These are phyloP conservation scores for Hecatera dysodea DNA, from an alignment of 2,888 invertebrate genomes.

Conservation along the genomic window DNA sequence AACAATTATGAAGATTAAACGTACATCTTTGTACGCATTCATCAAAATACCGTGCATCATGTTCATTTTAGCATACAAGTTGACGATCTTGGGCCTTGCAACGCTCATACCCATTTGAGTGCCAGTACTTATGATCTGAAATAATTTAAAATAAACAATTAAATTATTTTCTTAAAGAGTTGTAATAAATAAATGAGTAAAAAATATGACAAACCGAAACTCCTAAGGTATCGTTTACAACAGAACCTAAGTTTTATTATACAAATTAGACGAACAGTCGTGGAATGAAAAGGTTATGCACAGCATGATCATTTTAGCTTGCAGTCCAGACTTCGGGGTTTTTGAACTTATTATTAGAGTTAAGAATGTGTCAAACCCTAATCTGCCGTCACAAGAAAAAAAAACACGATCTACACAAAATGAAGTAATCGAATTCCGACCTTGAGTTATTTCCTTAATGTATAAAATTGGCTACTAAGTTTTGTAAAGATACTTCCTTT, in stretches of 20 bases:
- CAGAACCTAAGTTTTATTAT: background rate
- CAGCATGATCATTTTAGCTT: background rate
- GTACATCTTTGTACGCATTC: conserved; percentile 73
- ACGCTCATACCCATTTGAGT: conserved; percentile 80
- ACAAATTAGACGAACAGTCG: background rate
- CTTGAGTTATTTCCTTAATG: no score
- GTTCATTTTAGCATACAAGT: conserved; percentile 71
- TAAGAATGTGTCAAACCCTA: no score
- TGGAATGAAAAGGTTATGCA: background rate
- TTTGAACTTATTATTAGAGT: no score
- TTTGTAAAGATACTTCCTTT: no score
- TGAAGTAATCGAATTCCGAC: no score
- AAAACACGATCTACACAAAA: no score
- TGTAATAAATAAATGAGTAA: background rate
- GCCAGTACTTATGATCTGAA: conserved; percentile 78
- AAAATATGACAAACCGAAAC: background rate
- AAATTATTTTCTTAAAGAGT: background rate
- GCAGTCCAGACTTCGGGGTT: background rate
- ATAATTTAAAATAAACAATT: conserved; percentile 22
- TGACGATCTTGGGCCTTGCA: conserved; percentile 66
- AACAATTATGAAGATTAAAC: conserved; percentile 92
- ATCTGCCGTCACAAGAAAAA: no score
- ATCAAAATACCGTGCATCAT: conserved; percentile 71
- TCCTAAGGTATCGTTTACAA: no score
- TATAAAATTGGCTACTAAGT: no score